Evolutionary conservation across 2,888 invertebrate species (phyloP), one percentile per base, ranked within the genome.

Genomic region (Nephrotoma appendiculata): DNA sequence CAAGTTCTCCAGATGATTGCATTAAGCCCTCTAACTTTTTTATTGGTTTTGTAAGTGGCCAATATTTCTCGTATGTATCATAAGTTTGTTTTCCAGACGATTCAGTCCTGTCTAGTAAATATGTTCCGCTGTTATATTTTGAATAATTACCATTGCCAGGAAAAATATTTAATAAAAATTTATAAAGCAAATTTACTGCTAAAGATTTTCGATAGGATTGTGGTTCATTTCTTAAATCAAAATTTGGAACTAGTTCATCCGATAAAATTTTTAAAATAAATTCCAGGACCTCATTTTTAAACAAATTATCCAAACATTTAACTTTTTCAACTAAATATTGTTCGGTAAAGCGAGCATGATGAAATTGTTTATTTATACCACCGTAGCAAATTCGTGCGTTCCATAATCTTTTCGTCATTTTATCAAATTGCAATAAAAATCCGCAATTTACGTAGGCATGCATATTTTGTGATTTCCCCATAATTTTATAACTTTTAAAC

Each of bases 381-480:
- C 84, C 84, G 9, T 71, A 52, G 88, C 89, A 89, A 90, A 95
- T 92, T 41, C 90, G 91, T 0, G 93, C 93, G 5, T n/a, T 44
- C 19, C 15, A 5, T 12, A 87, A 6, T 57, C 87, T 89, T 19
- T 86, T 83, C 6, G 9, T 41, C 9, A n/a, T 52, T 12, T 42
- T 57, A 87, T 41, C 7, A 83, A 96, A 88, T 90, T 94, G 93
- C 88, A 95, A 93, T 3, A 94, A 90, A 89, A 96, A 96, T 1
- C 95, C 96, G 0, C 95, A 95, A 89, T 96, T 96, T 0, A 96
- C 94, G 88, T 95, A 94, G 0, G 96, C 96, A 89, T 96, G 96
- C 0, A 96, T 94, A 89, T 96, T 96, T 92, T 96, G 95, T 0
- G 95, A 94, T 88, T 96, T 92, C 0, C 95, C 94, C 94, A 95